Conservation (phyloP, 2,797 vertebrate genomes). For the Sebastes dallii region DNA sequence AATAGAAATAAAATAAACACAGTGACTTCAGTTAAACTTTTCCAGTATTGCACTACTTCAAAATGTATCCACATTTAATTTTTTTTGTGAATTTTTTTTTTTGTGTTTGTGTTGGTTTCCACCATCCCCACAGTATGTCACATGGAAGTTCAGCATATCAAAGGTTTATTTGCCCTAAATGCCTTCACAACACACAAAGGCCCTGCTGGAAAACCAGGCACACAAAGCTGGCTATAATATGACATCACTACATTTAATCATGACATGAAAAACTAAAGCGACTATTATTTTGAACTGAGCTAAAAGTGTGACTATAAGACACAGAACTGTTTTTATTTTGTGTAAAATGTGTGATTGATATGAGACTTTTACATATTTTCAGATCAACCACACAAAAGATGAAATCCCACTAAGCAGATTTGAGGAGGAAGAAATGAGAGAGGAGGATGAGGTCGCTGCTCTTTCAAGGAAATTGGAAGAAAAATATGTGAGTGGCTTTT, state of each 20-base stretch:
- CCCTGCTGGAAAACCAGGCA: not conserved
- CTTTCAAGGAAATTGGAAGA: slow-evolving; percentile 87
- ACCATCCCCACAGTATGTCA: not conserved
- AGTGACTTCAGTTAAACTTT: too few species aligned
- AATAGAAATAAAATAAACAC: too few species aligned
- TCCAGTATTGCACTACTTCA: too few species aligned
- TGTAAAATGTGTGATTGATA: not conserved
- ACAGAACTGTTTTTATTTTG: not conserved
- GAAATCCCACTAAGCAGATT: slow-evolving; percentile 60
- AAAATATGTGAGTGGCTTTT: slow-evolving; percentile 86
- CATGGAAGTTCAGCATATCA: not conserved
- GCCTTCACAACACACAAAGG: not conserved
- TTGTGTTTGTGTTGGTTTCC: not conserved
- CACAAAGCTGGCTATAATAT: not conserved
- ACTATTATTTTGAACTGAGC: not conserved
- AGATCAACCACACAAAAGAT: slow-evolving; percentile 55
- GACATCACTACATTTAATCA: not conserved
- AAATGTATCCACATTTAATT: too few species aligned
- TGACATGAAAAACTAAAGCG: not conserved
- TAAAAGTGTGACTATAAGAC: not conserved
- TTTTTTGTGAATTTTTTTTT: too few species aligned
- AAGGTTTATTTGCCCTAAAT: not conserved
- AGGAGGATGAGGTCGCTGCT: slow-evolving; percentile 82
- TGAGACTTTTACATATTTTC: not conserved
- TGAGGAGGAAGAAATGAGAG: slow-evolving; percentile 81